Conservation (phyloP, 92 coral and sea anemone species). For the Palythoa grandiflora region DNA sequence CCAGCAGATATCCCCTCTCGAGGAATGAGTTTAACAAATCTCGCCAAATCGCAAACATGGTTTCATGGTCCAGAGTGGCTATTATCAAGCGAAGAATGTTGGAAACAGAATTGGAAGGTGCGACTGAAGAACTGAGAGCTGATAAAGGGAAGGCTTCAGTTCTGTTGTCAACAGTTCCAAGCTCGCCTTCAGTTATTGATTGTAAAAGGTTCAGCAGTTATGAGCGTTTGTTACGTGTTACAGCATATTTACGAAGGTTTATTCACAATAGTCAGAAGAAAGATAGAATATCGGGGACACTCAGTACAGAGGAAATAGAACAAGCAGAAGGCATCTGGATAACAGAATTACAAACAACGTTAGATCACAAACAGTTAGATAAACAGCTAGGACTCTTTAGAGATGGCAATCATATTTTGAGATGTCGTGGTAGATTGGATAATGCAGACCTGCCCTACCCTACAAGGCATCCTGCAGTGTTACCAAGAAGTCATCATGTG, state of each 20-base stretch:
- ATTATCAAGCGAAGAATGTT: neutral
- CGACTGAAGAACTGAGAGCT: slow-evolving; percentile 20
- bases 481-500: slow-evolving; percentile 31
- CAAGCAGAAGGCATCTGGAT: neutral
- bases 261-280: neutral
- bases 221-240: slow-evolving; percentile 10
- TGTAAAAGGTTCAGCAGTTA: slow-evolving; percentile 15
- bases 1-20: slow-evolving; percentile 32
- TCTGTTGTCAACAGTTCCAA: slow-evolving; percentile 3
- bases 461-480: neutral
- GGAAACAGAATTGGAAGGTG: neutral
- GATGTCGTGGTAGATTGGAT: neutral
- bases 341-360: neutral
- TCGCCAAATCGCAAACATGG: slow-evolving; percentile 13
- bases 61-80: slow-evolving; percentile 40
- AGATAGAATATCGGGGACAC: neutral
- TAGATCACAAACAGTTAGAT: neutral
- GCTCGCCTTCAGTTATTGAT: neutral
- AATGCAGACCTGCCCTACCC: slow-evolving; percentile 10
- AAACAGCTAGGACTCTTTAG: slow-evolving; percentile 18
- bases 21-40: slow-evolving; percentile 10
- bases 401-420: slow-evolving; percentile 26
- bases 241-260: slow-evolving; percentile 15
- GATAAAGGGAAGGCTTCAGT: neutral
- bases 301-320: slow-evolving; percentile 27